Conservation (phyloP, 2,113 vertebrate species). For the Mus musculus region DNA sequence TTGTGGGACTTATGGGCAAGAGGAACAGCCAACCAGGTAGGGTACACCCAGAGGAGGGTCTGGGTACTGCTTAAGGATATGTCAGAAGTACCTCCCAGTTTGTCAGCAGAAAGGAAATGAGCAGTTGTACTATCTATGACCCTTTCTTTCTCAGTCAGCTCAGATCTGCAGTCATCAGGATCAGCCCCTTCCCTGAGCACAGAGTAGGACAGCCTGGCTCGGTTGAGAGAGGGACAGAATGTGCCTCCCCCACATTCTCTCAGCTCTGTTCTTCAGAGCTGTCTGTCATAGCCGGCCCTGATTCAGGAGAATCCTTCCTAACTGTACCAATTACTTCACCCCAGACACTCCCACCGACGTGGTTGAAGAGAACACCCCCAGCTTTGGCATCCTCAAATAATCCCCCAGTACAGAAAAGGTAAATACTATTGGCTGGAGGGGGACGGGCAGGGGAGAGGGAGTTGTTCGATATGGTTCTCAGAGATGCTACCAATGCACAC, state of each 20-base stretch:
- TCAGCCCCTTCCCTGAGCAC: background rate
- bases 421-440: background rate
- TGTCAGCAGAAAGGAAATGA: constrained; percentile 19
- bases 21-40: constrained; percentile 89
- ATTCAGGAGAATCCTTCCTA: constrained; percentile 22
- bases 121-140: background rate
- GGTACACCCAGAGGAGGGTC: background rate
- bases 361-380: constrained; percentile 59
- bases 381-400: constrained; percentile 62
- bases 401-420: constrained; percentile 74
- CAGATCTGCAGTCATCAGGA: background rate
- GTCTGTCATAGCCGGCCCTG: background rate
- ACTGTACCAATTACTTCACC: background rate
- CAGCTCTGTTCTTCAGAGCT: background rate
- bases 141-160: background rate
- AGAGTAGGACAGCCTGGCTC: background rate
- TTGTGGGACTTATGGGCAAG: constrained; percentile 96
- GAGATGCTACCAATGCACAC: background rate
- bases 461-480: background rate
- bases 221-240: background rate
- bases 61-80: background rate
- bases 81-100: background rate
- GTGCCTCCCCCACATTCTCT: background rate
- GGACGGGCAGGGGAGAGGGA: too few relatives aligned
- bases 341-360: constrained; percentile 67